phyloP scores from a whole-genome alignment of 2,888 invertebrate genomes.

The Thysanoteuthis rhombus region DNA sequence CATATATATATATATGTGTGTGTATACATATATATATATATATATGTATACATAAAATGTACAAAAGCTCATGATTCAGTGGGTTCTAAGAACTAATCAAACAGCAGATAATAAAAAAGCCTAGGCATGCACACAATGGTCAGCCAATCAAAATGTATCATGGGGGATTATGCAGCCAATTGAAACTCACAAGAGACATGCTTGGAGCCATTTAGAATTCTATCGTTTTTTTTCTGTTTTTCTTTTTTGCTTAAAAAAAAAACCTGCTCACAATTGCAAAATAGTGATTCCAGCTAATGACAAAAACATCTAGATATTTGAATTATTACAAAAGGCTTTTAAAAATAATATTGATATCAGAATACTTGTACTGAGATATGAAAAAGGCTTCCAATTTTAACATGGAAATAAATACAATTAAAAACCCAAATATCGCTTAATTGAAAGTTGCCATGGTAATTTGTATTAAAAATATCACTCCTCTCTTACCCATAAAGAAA shows the following conservation, averaged over 20 bases:
- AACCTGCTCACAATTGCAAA: neutral
- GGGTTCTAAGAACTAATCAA: slow-evolving; percentile 15
- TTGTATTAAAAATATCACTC: neutral
- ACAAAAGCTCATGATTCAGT: slow-evolving; percentile 13
- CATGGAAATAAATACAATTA: neutral
- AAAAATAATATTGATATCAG: neutral
- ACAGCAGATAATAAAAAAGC: slow-evolving; percentile 19
- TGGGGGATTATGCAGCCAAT: slow-evolving; percentile 17
- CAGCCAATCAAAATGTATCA: slow-evolving; percentile 29
- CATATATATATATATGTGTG: neutral
- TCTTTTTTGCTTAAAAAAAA: neutral
- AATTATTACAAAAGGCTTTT: too few species aligned
- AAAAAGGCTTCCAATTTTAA: neutral
- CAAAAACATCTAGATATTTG: neutral
- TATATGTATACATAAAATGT: neutral
- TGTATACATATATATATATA: neutral
- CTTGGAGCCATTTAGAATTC: neutral
- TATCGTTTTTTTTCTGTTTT: neutral
- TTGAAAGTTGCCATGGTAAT: neutral
- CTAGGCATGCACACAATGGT: slow-evolving; percentile 29
- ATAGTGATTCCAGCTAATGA: neutral
- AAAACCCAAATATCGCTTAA: neutral
- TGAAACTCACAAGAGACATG: slow-evolving; percentile 17
- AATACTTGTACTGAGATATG: neutral
- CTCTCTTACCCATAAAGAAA: neutral